Conservation (phyloP, 2,113 vertebrate species). For the Percina caprodes region DNA sequence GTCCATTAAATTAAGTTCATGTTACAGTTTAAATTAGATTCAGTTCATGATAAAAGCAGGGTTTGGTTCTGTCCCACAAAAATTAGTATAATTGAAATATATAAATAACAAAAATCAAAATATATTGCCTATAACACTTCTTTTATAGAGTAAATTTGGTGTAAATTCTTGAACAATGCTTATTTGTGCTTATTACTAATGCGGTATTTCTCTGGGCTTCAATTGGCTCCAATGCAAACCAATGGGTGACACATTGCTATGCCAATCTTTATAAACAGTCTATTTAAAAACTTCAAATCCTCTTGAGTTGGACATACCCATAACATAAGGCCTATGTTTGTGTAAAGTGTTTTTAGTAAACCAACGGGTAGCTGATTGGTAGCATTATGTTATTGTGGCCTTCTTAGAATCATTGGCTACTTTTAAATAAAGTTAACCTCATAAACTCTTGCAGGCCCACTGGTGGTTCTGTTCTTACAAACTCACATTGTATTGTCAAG, state of each 20-base stretch:
- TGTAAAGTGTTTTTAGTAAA: not conserved
- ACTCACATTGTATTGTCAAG: not conserved
- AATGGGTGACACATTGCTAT: not conserved
- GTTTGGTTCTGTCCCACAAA: not conserved
- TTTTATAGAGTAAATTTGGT: not conserved
- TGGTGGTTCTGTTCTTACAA: not conserved
- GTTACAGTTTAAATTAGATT: no score
- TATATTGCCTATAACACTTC: not conserved
- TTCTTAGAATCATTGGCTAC: not conserved
- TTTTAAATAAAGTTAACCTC: not conserved
- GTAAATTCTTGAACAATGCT: not conserved
- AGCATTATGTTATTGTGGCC: not conserved
- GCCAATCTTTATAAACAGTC: not conserved
- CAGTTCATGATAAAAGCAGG: not conserved
- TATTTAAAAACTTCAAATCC: not conserved
- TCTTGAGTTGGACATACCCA: not conserved
- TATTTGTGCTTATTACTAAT: not conserved
- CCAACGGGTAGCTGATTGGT: not conserved
- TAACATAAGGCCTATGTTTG: not conserved
- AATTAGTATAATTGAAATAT: not conserved
- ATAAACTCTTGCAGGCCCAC: not conserved
- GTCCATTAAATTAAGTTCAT: no score
- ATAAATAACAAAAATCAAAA: not conserved
- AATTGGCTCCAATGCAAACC: no score
- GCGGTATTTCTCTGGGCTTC: not conserved